Evolutionary conservation across 2,888 invertebrate species (phyloP), one percentile per base, ranked within the genome.

Genomic region (Drosophila macrospina): DNA sequence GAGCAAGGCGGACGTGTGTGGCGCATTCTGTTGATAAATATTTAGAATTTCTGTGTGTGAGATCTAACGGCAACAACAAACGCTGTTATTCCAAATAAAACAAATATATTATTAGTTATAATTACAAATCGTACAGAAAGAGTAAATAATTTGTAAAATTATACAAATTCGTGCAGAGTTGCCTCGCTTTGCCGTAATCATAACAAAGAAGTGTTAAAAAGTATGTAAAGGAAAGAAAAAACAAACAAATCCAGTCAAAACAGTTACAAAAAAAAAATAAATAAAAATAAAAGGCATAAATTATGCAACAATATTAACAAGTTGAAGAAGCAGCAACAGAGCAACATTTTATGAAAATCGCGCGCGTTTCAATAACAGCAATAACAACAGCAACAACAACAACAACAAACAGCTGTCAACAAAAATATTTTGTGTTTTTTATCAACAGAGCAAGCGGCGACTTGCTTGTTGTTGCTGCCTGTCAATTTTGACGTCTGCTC

Each of bases 1-100:
- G 75, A 75, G 75, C 78, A 73, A 69, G 75, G 73, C 75, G 75
- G 75, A 75, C 75, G 75, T 75, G 75, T 73, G 74, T 60, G 72
- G 69, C 78, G 78, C 77, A 75, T 73, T 62, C 51, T 73, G 60
- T 69, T 77, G 50, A 77, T 50, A 72, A 16, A 63, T 28, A 26
- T 76, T 48, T 56, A 67, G 60, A 80, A 83, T 65, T 73, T 79
- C 76, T 73, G 73, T 78, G 59, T 70, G 69, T 48, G 66, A 64
- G 42, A 61, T 32, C 36, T 48, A 66, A 37, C 60, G 47, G 71
- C 50, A 66, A 44, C 59, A 51, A 51, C 60, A 61, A 67, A 56
- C 52, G 74, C 55, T 67, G 61, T 74, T 44, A 28, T 34, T 54
- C 55, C 34, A 37, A 47, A 69, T 32, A 47, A 55, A 32, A 39